Evolutionary conservation across 2,797 vertebrate genomes (phyloP).

Genomic region (Lemur catta): DNA sequence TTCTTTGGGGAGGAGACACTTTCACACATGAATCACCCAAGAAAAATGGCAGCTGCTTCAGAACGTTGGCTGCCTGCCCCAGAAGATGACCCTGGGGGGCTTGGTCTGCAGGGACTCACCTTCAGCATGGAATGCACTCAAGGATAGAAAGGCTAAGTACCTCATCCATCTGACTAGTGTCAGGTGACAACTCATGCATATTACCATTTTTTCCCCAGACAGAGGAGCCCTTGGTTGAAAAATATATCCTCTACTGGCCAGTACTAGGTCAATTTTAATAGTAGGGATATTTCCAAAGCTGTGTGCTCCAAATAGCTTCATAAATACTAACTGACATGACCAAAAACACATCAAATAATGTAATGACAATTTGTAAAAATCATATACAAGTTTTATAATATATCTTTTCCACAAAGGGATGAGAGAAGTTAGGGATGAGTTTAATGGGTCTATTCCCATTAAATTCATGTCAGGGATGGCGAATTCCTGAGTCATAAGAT

Average conservation of each 20-base stretch:
- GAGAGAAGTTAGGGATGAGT: not conserved
- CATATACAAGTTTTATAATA: not conserved
- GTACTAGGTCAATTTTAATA: slow-evolving; percentile 22
- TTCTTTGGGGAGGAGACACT: slow-evolving; percentile 8
- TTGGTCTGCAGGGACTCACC: not conserved
- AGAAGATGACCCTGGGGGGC: not conserved
- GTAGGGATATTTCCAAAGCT: not conserved
- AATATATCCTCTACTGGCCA: not conserved
- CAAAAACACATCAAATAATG: not conserved
- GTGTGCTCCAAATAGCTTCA: not conserved
- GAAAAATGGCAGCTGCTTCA: slow-evolving; percentile 57
- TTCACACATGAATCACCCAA: slow-evolving; percentile 63
- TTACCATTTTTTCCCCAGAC: not conserved
- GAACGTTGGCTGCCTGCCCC: slow-evolving; percentile 38
- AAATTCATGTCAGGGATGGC: slow-evolving; percentile 2
- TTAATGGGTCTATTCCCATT: slow-evolving; percentile 3
- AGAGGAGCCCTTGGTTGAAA: slow-evolving; percentile 29
- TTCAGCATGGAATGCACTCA: slow-evolving; percentile 22
- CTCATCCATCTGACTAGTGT: slow-evolving; percentile 12
- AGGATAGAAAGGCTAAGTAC: not conserved
- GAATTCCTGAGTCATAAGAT: slow-evolving; percentile 32
- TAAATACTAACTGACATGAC: not conserved
- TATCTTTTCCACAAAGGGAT: slow-evolving; percentile 1
- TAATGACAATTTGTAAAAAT: not conserved
- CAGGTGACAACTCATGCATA: not conserved